A percentile compares a stretch with the other conserved stretches of the same genome.
Conservation (phyloP, 1,140 invertebrate genomes). For the Microplitis mediator region DNA sequence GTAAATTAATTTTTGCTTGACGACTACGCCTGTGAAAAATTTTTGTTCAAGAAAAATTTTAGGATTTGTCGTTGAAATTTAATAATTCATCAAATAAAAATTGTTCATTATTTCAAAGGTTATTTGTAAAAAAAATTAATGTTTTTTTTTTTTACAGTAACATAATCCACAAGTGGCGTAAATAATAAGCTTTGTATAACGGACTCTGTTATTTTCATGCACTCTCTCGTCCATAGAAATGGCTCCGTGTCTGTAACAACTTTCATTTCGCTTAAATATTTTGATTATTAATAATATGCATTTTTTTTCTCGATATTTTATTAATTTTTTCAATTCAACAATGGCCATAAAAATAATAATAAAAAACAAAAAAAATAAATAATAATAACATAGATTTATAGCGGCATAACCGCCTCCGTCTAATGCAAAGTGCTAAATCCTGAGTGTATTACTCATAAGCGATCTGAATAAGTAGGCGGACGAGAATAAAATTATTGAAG, state of each 20-base stretch:
- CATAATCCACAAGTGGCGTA: not conserved
- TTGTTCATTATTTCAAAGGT: not conserved
- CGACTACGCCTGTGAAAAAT: no score
- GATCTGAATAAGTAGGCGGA: slow-evolving; percentile 47
- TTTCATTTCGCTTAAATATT: slow-evolving; percentile 2
- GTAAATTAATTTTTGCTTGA: no score
- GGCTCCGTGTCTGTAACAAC: not conserved
- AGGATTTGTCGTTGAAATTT: no score
- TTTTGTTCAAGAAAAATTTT: no score
- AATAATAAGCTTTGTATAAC: slow-evolving; percentile 17
- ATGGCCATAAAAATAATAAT: no score
- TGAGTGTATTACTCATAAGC: slow-evolving; percentile 18
- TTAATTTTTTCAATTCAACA: no score
- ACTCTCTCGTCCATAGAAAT: not conserved
- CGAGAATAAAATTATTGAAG: no score
- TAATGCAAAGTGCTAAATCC: not conserved
- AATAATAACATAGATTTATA: not conserved
- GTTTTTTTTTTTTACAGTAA: not conserved
- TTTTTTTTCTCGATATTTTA: not conserved
- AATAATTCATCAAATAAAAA: no score
- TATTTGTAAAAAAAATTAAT: not conserved
- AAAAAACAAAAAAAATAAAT: no score
- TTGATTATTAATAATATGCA: not conserved
- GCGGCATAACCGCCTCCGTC: slow-evolving; percentile 2
- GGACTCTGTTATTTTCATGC: not conserved